Conservation (phyloP, 2,797 vertebrate genomes). For the Manis javanica region DNA sequence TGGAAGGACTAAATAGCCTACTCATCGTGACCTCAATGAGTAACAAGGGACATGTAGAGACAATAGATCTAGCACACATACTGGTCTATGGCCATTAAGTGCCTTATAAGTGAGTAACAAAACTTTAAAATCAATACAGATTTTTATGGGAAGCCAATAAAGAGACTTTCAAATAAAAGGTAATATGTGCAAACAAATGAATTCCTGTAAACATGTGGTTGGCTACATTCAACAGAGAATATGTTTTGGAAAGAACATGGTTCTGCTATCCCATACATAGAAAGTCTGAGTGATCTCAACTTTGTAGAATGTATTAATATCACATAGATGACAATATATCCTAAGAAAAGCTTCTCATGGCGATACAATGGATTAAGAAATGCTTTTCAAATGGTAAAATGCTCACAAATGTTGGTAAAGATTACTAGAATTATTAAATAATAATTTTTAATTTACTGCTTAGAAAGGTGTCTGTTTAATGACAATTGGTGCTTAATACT, state of each 20-base stretch:
- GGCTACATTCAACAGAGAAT: neutral
- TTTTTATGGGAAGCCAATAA: conserved; percentile 65
- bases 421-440: conserved; percentile 19
- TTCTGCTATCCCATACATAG: neutral
- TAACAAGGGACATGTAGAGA: conserved; percentile 51
- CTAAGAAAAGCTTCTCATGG: neutral
- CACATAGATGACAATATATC: neutral
- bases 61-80: conserved; percentile 37
- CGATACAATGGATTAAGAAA: neutral
- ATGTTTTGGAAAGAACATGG: neutral
- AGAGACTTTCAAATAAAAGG: conserved; percentile 64
- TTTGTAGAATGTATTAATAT: conserved; percentile 3
- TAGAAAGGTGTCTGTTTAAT: neutral
- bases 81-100: conserved; percentile 44
- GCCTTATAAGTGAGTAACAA: conserved; percentile 59
- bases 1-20: conserved; percentile 45
- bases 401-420: neutral
- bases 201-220: conserved; percentile 54
- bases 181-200: conserved; percentile 62
- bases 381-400: conserved; percentile 24
- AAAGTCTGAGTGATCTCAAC: neutral
- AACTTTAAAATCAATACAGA: conserved; percentile 74
- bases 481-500: neutral
- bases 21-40: conserved; percentile 56
- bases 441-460: conserved; percentile 44